Conservation (phyloP, 2,888 invertebrate genomes). For the Nesidiocoris tenuis region DNA sequence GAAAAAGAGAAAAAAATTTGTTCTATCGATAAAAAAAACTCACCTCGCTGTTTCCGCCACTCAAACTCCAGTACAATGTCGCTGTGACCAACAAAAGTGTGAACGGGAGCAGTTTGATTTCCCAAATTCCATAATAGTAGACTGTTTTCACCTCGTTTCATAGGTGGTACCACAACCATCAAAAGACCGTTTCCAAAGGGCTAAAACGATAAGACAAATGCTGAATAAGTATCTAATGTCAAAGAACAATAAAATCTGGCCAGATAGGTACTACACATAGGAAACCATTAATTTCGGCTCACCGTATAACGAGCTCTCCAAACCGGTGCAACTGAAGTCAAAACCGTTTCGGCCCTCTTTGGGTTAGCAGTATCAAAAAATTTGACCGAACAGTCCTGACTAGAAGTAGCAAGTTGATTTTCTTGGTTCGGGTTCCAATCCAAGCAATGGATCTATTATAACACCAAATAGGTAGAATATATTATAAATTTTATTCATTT, state of each 20-base stretch:
- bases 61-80: slow-evolving; percentile 94
- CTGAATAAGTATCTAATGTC: no score
- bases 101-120: slow-evolving; percentile 70
- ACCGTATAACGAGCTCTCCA: slow-evolving; percentile 91
- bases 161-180: slow-evolving; percentile 88
- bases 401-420: slow-evolving; percentile 83
- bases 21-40: slow-evolving; percentile 16
- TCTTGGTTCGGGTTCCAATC: slow-evolving; percentile 90
- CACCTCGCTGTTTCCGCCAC: slow-evolving; percentile 72
- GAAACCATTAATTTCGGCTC: no score
- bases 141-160: slow-evolving; percentile 83
- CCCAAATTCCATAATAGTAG: slow-evolving; percentile 74
- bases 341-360: slow-evolving; percentile 76
- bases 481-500: no score
- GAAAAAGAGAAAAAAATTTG: slow-evolving; percentile 20
- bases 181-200: slow-evolving; percentile 91
- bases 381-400: slow-evolving; percentile 93
- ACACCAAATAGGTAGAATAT: no score
- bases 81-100: slow-evolving; percentile 89
- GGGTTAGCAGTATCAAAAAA: slow-evolving; percentile 89
- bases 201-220: slow-evolving; percentile 50
- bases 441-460: slow-evolving; percentile 82
- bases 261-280: background rate
- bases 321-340: slow-evolving; percentile 82
- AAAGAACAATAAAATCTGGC: background rate